These are phyloP conservation scores for Silurus asotus DNA, from an alignment of 2,113 vertebrate genomes.

Conservation along the genomic window DNA sequence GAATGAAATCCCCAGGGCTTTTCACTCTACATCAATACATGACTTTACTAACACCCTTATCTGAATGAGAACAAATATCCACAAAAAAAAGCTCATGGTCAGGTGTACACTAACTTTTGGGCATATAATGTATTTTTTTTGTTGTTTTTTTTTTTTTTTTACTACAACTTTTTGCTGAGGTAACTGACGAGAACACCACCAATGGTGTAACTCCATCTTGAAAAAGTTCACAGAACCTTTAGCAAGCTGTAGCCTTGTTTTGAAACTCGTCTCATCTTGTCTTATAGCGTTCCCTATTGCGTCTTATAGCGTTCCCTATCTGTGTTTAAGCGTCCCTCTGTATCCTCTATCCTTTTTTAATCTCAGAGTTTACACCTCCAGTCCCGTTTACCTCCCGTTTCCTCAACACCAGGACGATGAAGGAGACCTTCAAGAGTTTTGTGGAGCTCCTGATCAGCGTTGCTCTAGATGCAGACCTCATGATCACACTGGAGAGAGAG, in stretches of 20 bases:
- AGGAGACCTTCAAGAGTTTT: constrained; percentile 95
- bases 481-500: constrained; percentile 87
- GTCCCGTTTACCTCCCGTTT: constrained; percentile 84
- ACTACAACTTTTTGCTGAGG: too few relatives aligned
- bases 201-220: not conserved
- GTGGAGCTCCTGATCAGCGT: constrained; percentile 93
- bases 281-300: not conserved
- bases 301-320: not conserved
- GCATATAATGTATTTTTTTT: too few relatives aligned
- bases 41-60: too few relatives aligned
- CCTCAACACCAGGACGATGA: constrained; percentile 95
- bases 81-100: too few relatives aligned
- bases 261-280: not conserved
- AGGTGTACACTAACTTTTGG: too few relatives aligned
- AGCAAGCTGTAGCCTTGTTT: not conserved
- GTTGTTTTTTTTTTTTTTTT: too few relatives aligned
- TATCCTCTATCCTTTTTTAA: not conserved
- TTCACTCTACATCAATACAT: too few relatives aligned
- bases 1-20: too few relatives aligned
- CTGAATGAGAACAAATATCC: too few relatives aligned
- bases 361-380: constrained; percentile 79
- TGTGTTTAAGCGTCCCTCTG: not conserved
- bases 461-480: constrained; percentile 87
- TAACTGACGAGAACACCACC: not conserved
- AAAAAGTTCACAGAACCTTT: not conserved